Base-by-base conservation (phyloP, 2,888 invertebrate species). In the Leucophenga maculata region DNA sequence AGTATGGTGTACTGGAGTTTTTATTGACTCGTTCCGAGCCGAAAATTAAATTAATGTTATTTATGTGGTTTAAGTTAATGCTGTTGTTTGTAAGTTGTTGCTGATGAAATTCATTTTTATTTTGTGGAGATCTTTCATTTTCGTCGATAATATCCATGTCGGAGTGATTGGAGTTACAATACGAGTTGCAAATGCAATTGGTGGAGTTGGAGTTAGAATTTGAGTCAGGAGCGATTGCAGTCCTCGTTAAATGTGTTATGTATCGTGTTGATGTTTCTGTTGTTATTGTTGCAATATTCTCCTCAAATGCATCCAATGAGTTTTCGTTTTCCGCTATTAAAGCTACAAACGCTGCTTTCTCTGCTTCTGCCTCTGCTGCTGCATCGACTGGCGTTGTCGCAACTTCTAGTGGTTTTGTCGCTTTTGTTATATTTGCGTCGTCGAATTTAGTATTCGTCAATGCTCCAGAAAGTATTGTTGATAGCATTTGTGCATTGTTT, bases 1-100 rank as follows among this genome's bases (percentile, higher is more conserved):
- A 96, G 91, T 99, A 99, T 72, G 98, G 98, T 72, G 98, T 98
- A 68, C 93, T 91, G 44, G 97, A 97, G 89, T 95, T 94, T 89
- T 95, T 94, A 90, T 95, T 94, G 89, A 98, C 94, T 84, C 94
- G 91, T 89, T 95, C 94, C 70, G 97, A 97, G 82, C 97, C 97
- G 90, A 97, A 97, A 86, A 94, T 91, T 77, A 93, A 72, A 70
- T 75, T 72, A 69, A 65, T 74, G 68, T 31, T 22, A 57, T 57
- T 26, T n/a, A 57, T 57, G 14, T 57, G n/a, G 26, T 22, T 57
- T 44, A 1, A n/a, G n/a, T n/a, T n/a, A n/a, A n/a, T n/a, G n/a
- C n/a, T n/a, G n/a, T n/a, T n/a, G n/a, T n/a, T n/a, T n/a, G n/a
- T n/a, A n/a, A n/a, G 69, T 20, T 69, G 68, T 26, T 55, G 57